Evolutionary conservation across 2,113 vertebrate species (phyloP), one percentile per base, ranked within the genome.

Genomic region (Puma concolor): DNA sequence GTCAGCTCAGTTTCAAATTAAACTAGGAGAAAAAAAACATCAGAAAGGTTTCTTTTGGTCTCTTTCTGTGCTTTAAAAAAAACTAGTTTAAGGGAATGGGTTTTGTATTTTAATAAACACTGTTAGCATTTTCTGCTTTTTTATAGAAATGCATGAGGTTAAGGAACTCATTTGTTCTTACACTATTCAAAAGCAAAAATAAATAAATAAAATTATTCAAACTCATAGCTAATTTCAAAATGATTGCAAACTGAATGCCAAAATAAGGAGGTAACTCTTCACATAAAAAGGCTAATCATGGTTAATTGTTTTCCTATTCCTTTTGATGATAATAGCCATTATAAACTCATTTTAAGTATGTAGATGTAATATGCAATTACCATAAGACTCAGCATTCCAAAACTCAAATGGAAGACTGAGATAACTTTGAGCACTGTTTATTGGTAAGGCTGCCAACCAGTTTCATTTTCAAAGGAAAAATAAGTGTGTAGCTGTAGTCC

Each of bases 161-260:
- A 96, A 97, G 97, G 94, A 85, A 89, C 90, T 93, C 88, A 97
- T 98, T 98, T 36, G 57, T 98, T 97, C 79, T 94, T 60, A 16
- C 50, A 83, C 91, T 93, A 93, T 79, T 98, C 89, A 98, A 98
- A 97, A 79, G 83, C 94, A 97, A 98, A 91, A 97, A 96, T 98
- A 98, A 98, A 98, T 97, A 97, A 98, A 95, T 97, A 97, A 96
- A 98, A 97, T 97, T 98, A 98, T 98, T 99, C 90, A 95, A 98
- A 98, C 93, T 38, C 92, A 82, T 21, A 50, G 95, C 94, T 97
- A 98, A 98, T 98, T 98, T 98, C 87, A 91, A 63, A 97, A 97
- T 86, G 91, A 96, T 98, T 98, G 96, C 92, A 90, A 31, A 96
- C 79, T 93, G 97, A 98, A 97, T 98, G 76, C 85, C 95, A 98